phyloP scores from a whole-genome alignment of 2,797 vertebrate species.

The Taeniopygia guttata region DNA sequence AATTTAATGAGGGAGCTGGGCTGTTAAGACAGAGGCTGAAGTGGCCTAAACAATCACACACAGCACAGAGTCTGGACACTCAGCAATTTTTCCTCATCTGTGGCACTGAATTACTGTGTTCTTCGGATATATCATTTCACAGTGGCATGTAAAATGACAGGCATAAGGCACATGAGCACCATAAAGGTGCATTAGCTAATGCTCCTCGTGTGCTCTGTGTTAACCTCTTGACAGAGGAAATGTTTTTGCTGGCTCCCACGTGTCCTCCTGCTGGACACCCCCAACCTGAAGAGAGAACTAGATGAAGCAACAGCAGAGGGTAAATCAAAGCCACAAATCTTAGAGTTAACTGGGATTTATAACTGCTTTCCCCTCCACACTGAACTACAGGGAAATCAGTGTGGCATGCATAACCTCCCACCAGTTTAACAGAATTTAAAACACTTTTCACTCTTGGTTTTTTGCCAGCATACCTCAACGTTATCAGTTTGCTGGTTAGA shows the following conservation, averaged over 20 bases:
- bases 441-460: background rate
- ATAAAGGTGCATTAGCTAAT: background rate
- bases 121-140: background rate
- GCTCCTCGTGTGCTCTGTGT: background rate
- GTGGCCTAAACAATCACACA: background rate
- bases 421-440: background rate
- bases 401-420: background rate
- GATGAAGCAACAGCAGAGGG: background rate
- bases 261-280: background rate
- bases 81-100: background rate
- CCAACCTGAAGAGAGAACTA: background rate
- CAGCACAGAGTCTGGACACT: background rate
- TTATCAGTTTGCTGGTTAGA: constrained; percentile 1
- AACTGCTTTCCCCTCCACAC: background rate
- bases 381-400: background rate
- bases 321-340: background rate
- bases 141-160: background rate
- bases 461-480: background rate
- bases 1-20: background rate
- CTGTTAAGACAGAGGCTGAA: background rate
- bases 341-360: background rate
- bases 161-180: background rate
- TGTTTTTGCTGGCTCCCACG: background rate
- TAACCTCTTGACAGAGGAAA: background rate
- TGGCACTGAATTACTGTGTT: background rate